phyloP scores from a whole-genome alignment of 2,888 invertebrate species.

The Venusia cambrica region DNA sequence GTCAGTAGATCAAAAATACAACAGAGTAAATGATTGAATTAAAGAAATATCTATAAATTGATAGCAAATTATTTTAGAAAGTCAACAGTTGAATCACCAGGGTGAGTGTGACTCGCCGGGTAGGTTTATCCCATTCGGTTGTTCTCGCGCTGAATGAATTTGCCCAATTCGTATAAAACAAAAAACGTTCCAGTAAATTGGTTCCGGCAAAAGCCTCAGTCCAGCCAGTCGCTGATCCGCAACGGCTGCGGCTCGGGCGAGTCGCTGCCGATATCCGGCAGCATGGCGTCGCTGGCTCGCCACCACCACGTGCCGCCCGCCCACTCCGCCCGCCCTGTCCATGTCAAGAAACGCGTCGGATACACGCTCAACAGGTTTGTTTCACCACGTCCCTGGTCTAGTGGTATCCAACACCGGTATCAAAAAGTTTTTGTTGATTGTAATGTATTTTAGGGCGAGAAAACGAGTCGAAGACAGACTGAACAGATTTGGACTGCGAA shows the following conservation, averaged over 20 bases:
- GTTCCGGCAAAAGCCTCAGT: constrained; percentile 82
- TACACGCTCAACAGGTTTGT: constrained; percentile 64
- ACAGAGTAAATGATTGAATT: too few species aligned
- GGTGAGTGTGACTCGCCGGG: too few species aligned
- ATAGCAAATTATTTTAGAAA: too few species aligned
- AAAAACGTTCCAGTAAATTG: constrained; percentile 80
- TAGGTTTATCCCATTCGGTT: too few species aligned
- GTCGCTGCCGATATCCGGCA: constrained; percentile 77
- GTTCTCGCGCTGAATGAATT: too few species aligned
- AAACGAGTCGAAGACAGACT: constrained; percentile 94
- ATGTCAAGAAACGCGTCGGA: constrained; percentile 64
- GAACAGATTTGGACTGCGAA: constrained; percentile 89
- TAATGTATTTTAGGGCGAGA: constrained; percentile 83
- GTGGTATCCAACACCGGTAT: too few species aligned
- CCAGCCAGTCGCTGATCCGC: constrained; percentile 63
- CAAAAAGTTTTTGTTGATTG: too few species aligned
- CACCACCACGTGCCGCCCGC: constrained; percentile 44
- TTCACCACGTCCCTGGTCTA: too few species aligned
- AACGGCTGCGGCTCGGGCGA: constrained; percentile 77
- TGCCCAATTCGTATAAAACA: too few species aligned
- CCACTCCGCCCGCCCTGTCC: constrained; percentile 54
- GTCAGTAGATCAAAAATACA: too few species aligned
- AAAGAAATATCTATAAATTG: too few species aligned
- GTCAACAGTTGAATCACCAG: too few species aligned
- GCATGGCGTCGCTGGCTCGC: constrained; percentile 79